A percentile compares a stretch with the other conserved stretches of the same genome.
Evolutionary conservation across 1,140 invertebrate species (phyloP).

Genomic region (Helicoverpa zea): DNA sequence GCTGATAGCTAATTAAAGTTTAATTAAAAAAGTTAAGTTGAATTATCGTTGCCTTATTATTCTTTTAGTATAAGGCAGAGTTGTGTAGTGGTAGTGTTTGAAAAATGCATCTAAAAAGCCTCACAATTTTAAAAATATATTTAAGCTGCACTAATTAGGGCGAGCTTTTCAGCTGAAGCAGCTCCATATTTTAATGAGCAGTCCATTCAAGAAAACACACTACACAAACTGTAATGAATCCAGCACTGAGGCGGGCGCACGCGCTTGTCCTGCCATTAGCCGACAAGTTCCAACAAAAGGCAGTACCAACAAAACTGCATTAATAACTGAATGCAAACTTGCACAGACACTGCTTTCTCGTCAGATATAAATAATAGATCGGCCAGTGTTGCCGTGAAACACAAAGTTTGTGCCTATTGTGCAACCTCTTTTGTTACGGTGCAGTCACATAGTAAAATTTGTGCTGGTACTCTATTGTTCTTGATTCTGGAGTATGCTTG

Average conservation of each 20-base stretch:
- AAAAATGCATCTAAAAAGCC: not conserved
- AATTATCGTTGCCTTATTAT: no score
- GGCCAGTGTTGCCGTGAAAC: conserved; percentile 12
- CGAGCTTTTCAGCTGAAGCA: not conserved
- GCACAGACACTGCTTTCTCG: conserved; percentile 13
- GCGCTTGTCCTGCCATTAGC: conserved; percentile 23
- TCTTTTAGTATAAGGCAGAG: no score
- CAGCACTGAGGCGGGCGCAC: not conserved
- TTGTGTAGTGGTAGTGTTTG: no score
- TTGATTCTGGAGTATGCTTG: not conserved
- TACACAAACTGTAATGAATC: conserved; percentile 22
- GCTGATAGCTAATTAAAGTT: no score
- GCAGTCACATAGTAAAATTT: conserved; percentile 29
- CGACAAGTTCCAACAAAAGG: conserved; percentile 20
- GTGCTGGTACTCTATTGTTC: conserved; percentile 32
- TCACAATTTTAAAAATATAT: not conserved
- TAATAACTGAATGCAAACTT: conserved; percentile 46
- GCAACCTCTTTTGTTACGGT: conserved; percentile 44
- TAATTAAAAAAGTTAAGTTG: no score
- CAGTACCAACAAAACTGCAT: conserved; percentile 30
- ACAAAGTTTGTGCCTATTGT: conserved; percentile 48
- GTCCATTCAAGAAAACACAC: not conserved
- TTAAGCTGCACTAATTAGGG: conserved; percentile 8
- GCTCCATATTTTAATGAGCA: conserved; percentile 18
- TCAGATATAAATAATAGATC: conserved; percentile 51